Evolutionary conservation across 2,797 vertebrate genomes (phyloP).

Genomic region (Aotus griseimembra): DNA sequence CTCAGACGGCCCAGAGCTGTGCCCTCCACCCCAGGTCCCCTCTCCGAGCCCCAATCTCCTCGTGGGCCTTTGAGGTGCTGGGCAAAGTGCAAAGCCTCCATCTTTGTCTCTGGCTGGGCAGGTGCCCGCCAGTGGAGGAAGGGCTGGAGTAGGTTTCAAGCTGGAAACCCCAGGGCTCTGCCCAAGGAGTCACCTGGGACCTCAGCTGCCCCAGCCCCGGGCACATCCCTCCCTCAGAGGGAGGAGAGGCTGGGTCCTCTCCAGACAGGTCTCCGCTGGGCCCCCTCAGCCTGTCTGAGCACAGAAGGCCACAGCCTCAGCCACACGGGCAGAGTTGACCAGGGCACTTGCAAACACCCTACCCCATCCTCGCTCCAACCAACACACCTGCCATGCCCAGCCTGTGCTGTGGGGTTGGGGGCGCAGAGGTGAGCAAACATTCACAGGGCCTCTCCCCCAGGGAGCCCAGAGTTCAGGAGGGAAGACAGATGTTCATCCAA

Average conservation of each 20-base stretch:
- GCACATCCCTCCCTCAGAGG: neutral
- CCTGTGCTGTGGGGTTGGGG: neutral
- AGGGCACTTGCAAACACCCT: neutral
- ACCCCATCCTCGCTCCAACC: fast-evolving
- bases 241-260: neutral
- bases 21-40: neutral
- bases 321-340: no score
- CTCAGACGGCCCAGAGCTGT: neutral
- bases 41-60: neutral
- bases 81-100: no score
- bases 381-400: neutral
- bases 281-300: fast-evolving
- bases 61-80: neutral
- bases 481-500: neutral
- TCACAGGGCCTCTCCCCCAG: neutral
- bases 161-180: neutral
- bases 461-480: neutral
- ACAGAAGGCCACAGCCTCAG: neutral
- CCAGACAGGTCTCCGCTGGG: neutral
- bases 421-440: neutral
- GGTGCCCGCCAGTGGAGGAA: fast-evolving
- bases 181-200: neutral
- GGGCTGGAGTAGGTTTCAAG: fast-evolving
- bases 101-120: fast-evolving
- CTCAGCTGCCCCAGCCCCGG: no score